Conservation (phyloP, 2,797 vertebrate genomes). For the Mionectes olivaceus region DNA sequence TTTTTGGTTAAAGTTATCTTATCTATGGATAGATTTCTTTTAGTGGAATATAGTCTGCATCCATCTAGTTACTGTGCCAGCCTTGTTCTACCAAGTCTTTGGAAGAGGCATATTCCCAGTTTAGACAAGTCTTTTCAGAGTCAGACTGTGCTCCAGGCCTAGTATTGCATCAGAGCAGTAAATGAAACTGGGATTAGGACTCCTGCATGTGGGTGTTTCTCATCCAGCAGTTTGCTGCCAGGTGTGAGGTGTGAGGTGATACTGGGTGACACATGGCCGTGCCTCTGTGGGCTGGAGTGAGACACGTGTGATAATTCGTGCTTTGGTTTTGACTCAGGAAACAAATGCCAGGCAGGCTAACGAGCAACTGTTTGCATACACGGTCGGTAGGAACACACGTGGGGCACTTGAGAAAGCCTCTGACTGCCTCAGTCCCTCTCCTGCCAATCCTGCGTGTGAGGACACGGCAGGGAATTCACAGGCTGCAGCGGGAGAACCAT, state of each 20-base stretch:
- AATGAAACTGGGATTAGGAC: not conserved
- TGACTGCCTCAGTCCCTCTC: accelerated
- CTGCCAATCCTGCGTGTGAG: accelerated
- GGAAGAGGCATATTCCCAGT: not conserved
- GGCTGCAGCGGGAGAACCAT: accelerated
- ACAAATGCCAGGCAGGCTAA: not conserved
- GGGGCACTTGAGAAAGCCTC: not conserved
- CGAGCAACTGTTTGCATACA: not conserved
- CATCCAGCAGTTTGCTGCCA: not conserved
- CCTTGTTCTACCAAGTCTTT: not conserved
- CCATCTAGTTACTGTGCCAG: not conserved
- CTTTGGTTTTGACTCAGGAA: not conserved
- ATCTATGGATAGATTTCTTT: not conserved
- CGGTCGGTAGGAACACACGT: not conserved
- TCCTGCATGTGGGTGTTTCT: accelerated
- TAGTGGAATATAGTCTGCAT: not conserved
- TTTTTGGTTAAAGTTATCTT: not conserved
- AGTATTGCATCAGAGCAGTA: not conserved
- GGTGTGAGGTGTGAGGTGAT: not conserved
- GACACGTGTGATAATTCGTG: not conserved
- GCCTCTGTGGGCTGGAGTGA: not conserved
- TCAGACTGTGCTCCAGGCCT: not conserved
- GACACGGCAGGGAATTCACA: accelerated
- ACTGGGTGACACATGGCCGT: accelerated
- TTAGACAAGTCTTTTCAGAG: not conserved